Evolutionary conservation across 2,797 vertebrate species (phyloP).

Genomic region (Pseudochaenichthys georgianus): DNA sequence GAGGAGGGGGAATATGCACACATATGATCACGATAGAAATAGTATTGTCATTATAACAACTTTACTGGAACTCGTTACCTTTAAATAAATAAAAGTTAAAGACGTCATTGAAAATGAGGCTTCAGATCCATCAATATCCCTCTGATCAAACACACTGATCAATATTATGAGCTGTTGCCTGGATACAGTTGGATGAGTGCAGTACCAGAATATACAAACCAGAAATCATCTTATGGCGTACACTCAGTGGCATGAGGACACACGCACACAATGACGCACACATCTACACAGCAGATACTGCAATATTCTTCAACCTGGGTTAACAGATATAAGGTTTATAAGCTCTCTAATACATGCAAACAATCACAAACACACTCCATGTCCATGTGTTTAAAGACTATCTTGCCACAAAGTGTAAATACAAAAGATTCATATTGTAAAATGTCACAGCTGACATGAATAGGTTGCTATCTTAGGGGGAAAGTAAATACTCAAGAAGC

Average conservation of each 20-base stretch:
- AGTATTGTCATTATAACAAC: slow-evolving; percentile 9
- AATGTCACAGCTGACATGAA: slow-evolving; percentile 14
- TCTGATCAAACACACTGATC: slow-evolving; percentile 66
- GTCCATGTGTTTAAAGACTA: slow-evolving; percentile 2
- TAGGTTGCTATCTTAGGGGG: no score
- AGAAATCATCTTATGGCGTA: slow-evolving; percentile 46
- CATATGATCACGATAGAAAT: background rate
- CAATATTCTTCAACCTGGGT: background rate
- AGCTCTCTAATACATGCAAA: background rate
- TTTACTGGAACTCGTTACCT: slow-evolving; percentile 27
- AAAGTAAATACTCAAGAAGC: slow-evolving; percentile 1
- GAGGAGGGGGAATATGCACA: background rate
- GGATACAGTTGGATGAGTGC: slow-evolving; percentile 49
- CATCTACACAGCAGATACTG: background rate
- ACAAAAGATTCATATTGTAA: no score
- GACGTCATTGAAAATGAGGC: slow-evolving; percentile 19
- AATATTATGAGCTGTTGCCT: slow-evolving; percentile 72
- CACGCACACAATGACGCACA: slow-evolving; percentile 15
- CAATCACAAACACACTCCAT: background rate
- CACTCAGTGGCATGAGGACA: slow-evolving; percentile 7
- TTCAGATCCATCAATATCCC: slow-evolving; percentile 55
- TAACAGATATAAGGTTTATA: background rate
- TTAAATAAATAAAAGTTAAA: slow-evolving; percentile 34
- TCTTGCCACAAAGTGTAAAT: slow-evolving; percentile 17
- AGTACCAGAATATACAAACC: slow-evolving; percentile 52